Conservation (phyloP, 2,797 vertebrate genomes). For the Eulemur mongoz region DNA sequence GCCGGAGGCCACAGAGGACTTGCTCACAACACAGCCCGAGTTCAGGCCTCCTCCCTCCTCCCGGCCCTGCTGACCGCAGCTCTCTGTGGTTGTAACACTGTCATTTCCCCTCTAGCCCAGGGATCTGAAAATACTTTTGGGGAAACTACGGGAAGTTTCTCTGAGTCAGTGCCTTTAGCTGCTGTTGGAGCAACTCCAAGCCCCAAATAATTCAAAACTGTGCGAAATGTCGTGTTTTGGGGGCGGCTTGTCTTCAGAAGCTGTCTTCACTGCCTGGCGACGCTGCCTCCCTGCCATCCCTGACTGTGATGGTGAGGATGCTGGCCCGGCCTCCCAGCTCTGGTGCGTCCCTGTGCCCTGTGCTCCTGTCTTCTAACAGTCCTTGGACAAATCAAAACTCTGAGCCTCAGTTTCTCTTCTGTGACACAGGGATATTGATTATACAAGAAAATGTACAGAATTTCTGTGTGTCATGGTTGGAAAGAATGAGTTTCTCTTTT, state of each 20-base stretch:
- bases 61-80: background rate
- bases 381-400: background rate
- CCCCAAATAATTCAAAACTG: background rate
- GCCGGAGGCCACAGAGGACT: background rate
- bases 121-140: background rate
- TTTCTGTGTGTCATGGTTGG: background rate
- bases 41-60: background rate
- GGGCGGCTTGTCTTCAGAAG: background rate
- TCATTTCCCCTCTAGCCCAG: background rate
- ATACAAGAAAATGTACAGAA: background rate
- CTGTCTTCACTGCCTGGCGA: background rate
- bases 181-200: background rate
- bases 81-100: background rate
- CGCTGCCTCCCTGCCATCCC: background rate
- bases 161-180: background rate
- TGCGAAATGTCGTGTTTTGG: background rate
- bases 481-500: background rate
- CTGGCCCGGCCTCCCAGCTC: too few species aligned
- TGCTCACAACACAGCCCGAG: background rate
- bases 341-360: background rate
- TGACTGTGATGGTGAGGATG: background rate
- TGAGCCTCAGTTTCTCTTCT: background rate
- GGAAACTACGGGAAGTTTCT: background rate
- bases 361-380: background rate
- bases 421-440: background rate